Evolutionary conservation across 2,888 invertebrate genomes (phyloP), one percentile per base, ranked within the genome.

Genomic region (Sialis lutaria): DNA sequence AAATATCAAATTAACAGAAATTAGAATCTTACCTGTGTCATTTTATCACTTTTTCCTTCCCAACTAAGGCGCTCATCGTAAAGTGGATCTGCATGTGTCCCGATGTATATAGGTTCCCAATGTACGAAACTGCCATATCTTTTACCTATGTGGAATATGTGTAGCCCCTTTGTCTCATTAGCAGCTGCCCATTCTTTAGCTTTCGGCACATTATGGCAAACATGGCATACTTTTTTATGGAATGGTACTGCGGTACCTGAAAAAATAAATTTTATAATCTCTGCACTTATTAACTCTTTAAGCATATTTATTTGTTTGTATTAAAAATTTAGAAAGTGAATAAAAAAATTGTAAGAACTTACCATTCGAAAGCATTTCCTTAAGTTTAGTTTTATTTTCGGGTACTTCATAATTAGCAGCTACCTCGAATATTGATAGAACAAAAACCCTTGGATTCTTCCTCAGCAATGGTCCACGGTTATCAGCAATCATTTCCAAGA

Each of bases 41-140:
- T 92, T 69, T 92, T 92, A 66, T 93, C 92, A 64, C 87, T 84
- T 66, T 88, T 88, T 40, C 92, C 92, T 61, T 93, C 91, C 91
- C 92, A 92, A 61, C 87, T 88, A 50, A 92, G 76, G 58, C 91
- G 72, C 63, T 92, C 91, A 55, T 92, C 92, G 62, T 92, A 92
- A 53, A 84, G 72, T 0, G 91, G 90, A 58, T 90, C 91, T 13
- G 75, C 71, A 63, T 91, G 82, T 0, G 90, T 90, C 12, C 92
- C 91, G 50, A 93, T 89, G 59, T 85, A 92, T 55, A 92, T 90
- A 7, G 92, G 92, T 66, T 92, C 92, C 92, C 92, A 92, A 62
- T 86, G 85, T 33, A 82, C 72, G 61, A 75, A 85, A 56, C 77
- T 76, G 9, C 85, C 84, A 31, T 74, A 78, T 44, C 89, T 72